Evolutionary conservation across 2,888 invertebrate genomes (phyloP), one percentile per base, ranked within the genome.

Genomic region (Volucella inanis): DNA sequence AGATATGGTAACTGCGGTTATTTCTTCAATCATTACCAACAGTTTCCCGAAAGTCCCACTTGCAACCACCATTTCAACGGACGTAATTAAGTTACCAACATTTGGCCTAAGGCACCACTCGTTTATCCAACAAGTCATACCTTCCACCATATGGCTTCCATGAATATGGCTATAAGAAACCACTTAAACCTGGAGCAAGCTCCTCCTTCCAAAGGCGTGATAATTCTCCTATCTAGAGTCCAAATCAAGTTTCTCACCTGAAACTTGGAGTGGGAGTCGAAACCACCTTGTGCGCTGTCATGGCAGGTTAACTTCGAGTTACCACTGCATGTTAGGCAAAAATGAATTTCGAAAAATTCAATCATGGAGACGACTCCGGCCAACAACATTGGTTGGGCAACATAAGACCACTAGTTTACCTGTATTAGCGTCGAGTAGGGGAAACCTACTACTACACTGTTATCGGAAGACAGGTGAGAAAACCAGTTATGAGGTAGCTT

Each of bases 201-300:
- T 81, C 85, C 85, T 77, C 85, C 85, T 74, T 47, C 67, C 8
- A 71, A 72, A 85, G 85, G 81, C 81, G 85, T 81, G 77, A 81
- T 85, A 85, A 72, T 81, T 54, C 76, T 52, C 57, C 22, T 77
- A 85, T 81, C 85, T 72, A 39, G 77, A 77, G 52, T 76, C 70
- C 57, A 68, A 68, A 77, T 81, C 80, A 72, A 81, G 76, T 85
- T 85, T 77, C 47, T 70, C 80, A 80, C 71, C 57, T 84, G 14
- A 22, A 31, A 22, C 22, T 9, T 39, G 45, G 50, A 80, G 75
- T 71, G 50, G 80, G 83, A 80, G 64, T 77, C 50, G 55, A 76
- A 72, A n/a, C 50, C 49, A 65, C 43, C 15, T 61, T 41, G 49
- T 39, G 22, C 22, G 71, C 61, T 75, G 75, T 80, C 64, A 84